A percentile compares a stretch with the other conserved stretches of the same genome.
Conservation (phyloP, 1,140 invertebrate genomes). For the Brachionus asplanchnoidis region DNA sequence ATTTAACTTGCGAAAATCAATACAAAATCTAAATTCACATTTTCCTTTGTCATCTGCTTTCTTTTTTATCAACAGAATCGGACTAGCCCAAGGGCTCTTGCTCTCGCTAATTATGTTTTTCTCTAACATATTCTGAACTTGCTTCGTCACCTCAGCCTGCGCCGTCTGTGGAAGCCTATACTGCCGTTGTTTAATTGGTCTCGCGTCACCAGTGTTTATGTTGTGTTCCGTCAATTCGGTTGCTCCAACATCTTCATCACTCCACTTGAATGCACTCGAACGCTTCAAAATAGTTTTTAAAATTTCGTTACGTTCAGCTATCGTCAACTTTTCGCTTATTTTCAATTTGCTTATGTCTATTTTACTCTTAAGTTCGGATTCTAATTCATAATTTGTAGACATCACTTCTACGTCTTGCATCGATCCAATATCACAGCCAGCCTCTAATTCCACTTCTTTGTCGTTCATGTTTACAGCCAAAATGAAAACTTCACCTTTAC, state of each 20-base stretch:
- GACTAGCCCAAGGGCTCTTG: conserved; percentile 44
- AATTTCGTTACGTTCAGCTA: conserved; percentile 1
- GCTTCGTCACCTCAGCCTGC: background rate
- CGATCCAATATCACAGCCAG: background rate
- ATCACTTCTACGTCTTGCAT: background rate
- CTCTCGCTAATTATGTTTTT: conserved; percentile 42
- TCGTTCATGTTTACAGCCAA: background rate
- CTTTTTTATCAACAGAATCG: conserved; percentile 43
- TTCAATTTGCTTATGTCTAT: background rate
- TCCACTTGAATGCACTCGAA: background rate
- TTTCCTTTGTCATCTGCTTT: conserved; percentile 25
- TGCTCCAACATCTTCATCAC: background rate
- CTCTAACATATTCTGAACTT: background rate
- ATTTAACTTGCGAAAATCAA: conserved; percentile 38
- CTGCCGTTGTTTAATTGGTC: background rate
- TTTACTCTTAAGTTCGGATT: background rate
- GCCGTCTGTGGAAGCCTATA: background rate
- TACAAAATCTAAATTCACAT: conserved; percentile 12
- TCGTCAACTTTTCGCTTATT: background rate
- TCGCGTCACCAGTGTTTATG: background rate
- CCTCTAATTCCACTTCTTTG: background rate
- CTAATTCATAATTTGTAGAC: background rate
- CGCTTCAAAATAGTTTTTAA: background rate
- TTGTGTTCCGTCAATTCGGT: background rate
- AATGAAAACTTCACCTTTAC: background rate